Base-by-base conservation (phyloP, 2,797 vertebrate genomes). In the Neosilurus hyrtlii region DNA sequence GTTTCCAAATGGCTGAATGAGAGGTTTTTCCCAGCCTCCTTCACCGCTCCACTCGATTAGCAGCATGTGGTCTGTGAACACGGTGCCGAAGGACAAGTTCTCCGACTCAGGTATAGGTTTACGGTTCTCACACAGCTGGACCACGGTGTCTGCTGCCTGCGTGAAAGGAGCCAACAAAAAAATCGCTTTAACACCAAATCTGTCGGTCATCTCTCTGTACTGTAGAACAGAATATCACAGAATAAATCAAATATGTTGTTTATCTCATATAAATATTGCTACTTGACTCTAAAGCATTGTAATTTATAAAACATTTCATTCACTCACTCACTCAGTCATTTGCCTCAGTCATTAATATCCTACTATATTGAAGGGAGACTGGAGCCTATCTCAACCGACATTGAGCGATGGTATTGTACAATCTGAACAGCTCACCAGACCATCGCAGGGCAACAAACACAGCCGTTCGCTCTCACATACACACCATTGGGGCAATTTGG, bases 1-100 rank as follows among this genome's bases (percentile, higher is more conserved):
- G 89, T 96, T 96, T 37, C 93, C 91, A 26, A 98, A 93, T 0
- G 95, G 96, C 85, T 90, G 93, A 79, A 99, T 97, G 9, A 66
- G 90, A 0, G 97, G 97, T 52, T 91, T 91, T 90, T 95, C 92
- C 97, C 97, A 98, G 66, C 97, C 97, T 5, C 89, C 94, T 1
- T 88, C 84, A 0, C 20, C 83, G 18, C 92, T 96, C 97, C 97
- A 99, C 86, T 97, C 94, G 18, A 97, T 91, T 7, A 85, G 94
- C 88, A 99, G 85, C 96, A 99, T 99, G 91, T 98, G 96, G 89
- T 98, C 96, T 0, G 96, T 97, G 91, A 97, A 99, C 72, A 92
- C 90, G 0, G 91, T 89, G 80, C 97, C 96, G 49, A 98, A 98
- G 15, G 91, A 89, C 56, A 94, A 87, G 51, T 86, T 89, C 8